Conservation (phyloP, 2,113 vertebrate species). For the Petromus typicus region DNA sequence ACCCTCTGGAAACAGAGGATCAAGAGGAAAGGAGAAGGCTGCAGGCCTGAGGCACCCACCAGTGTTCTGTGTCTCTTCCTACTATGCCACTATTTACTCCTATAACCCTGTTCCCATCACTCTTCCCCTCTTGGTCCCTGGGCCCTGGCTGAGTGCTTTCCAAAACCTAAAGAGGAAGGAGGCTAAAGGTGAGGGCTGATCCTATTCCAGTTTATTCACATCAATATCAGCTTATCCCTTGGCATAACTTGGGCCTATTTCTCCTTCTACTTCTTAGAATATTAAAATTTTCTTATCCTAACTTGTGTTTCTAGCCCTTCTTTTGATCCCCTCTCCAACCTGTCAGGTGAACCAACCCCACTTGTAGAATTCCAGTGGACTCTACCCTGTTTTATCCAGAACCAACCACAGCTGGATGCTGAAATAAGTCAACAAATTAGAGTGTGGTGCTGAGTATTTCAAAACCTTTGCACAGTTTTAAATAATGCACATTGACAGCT, state of each 20-base stretch:
- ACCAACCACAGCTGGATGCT: neutral
- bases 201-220: neutral
- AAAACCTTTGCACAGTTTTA: neutral
- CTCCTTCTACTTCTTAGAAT: neutral
- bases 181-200: neutral
- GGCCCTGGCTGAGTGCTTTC: neutral
- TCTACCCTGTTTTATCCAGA: neutral
- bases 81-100: accelerated
- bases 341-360: neutral
- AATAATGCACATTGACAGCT: neutral
- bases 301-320: neutral
- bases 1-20: neutral
- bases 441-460: neutral
- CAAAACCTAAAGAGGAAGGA: neutral
- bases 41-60: no score
- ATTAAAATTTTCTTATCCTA: neutral
- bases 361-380: neutral
- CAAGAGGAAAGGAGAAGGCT: neutral
- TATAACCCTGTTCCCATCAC: neutral
- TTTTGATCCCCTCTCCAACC: neutral
- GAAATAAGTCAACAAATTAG: neutral
- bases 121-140: neutral
- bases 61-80: neutral
- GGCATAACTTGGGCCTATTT: neutral
- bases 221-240: neutral